Base-by-base conservation (phyloP, 1,140 invertebrate species). In the Nephila pilipes region DNA sequence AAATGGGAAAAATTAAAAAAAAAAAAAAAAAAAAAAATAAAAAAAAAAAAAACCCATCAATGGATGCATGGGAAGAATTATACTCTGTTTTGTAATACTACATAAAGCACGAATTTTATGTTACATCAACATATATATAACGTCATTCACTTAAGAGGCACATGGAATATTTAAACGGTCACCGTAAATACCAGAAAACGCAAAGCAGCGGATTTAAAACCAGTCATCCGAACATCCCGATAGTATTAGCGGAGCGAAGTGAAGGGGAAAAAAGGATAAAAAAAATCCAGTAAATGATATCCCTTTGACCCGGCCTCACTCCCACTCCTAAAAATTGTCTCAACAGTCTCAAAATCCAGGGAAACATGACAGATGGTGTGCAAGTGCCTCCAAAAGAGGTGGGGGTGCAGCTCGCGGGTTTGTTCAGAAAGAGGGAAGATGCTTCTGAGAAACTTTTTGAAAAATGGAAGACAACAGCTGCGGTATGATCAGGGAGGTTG, bases 381-480 rank as follows among this genome's bases (percentile, higher is more conserved):
- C 85, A 87, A 87, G 85, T 87, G 88, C 65, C 29, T 80, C 14
- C 55, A 14, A 22, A 60, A 60, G 36, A 54, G 65, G 60, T 16
- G 87, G 63, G 36, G 29, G 85, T 55, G 57, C 20, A 65, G 55
- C 6, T 60, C 38, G 38, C 85, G 65, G 87, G 38, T 4, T 46
- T 46, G 38, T 46, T 46, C 38, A 46, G 38, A 46, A 46, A 46
- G 38, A 46, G 38, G 87, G 87, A n/a, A 20, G 80, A 20, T 1
- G 65, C 1, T 83, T 57, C 46, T 57, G 38, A 25, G 12, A 83
- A 69, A 69, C 85, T 88, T 83, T 46, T 65, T 88, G 75, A 90
- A 90, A 90, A 90, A 90, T 80, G 69, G 88, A 80, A 57, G 65
- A 54, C 75, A 79, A 90, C 88, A 90, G 88, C 88, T 90, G 88